Evolutionary conservation across 1,140 invertebrate species (phyloP), one percentile per base, ranked within the genome.

Genomic region (Helicoverpa armigera): DNA sequence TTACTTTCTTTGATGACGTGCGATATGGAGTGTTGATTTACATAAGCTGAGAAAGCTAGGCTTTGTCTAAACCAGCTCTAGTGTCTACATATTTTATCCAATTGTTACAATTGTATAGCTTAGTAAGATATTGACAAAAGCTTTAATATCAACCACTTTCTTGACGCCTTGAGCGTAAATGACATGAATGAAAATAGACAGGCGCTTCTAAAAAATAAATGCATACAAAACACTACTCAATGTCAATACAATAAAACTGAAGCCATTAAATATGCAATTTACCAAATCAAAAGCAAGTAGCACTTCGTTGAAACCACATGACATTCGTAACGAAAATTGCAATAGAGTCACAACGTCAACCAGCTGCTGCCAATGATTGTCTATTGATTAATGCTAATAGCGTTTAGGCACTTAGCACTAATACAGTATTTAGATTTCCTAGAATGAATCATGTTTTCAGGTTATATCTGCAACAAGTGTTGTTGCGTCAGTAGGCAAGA

Each of bases 401-500:
- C 18, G 18, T 51, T 53, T 50, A 53, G 23, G 50, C 69, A 72
- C 50, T 72, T 72, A 31, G 12, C 48, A 54, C 23, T 72, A 31
- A 54, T 53, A 53, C 69, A 53, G 14, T 50, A 53, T 29, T 53
- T n/a, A 54, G 14, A 29, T 72, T 53, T 29, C 50, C 69, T 29
- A 54, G 13, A 72, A 72, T 51, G 12, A 72, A 72, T 72, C 48
- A 72, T 29, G 43, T 54, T 51, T 31, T 51, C 48, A 51, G 18
- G 67, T 29, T 51, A 23, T 70, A 51, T 72, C 69, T 14, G 69
- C 18, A 54, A 54, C 63, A 16, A 65, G 63, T 48, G 63, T 29
- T 65, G 7, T 31, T 72, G 23, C 69, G 69, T 61, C 74, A 54
- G 75, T 67, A 67, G 35, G 10, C 7, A 54, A 77, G 60, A 77